phyloP scores from a whole-genome alignment of 2,113 vertebrate species.

The Actenoides lindsayi region DNA sequence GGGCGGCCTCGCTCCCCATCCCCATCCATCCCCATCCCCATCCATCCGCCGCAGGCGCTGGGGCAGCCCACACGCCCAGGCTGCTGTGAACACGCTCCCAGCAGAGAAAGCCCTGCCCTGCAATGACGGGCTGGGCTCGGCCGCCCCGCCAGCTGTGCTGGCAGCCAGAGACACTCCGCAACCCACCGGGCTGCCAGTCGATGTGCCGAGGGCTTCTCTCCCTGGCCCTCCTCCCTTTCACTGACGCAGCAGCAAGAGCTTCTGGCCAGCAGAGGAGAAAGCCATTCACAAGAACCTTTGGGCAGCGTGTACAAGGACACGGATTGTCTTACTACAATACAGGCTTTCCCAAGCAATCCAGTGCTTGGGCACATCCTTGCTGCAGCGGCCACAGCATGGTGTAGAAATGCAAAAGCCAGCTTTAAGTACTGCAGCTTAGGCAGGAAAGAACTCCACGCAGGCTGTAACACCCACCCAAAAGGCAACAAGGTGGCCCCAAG shows the following conservation, averaged over 20 bases:
- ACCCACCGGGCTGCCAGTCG: accelerated
- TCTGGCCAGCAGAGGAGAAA: not conserved
- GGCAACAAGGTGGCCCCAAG: not conserved
- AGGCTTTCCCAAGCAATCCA: not conserved
- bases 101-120: not conserved
- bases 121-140: accelerated
- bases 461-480: not conserved
- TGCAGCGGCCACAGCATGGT: not conserved
- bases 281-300: accelerated
- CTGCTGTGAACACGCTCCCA: not conserved
- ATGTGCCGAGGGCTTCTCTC: not conserved
- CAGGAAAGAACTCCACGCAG: accelerated
- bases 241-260: accelerated
- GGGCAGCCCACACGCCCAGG: not conserved
- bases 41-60: accelerated
- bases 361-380: not conserved
- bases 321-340: not conserved
- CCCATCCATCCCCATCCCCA: not conserved
- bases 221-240: accelerated
- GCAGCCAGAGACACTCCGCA: accelerated
- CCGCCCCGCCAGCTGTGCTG: accelerated
- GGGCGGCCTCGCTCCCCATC: accelerated
- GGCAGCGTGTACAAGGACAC: accelerated
- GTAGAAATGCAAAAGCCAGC: not conserved
- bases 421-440: not conserved